Conservation (phyloP, 1,140 invertebrate genomes). For the Zophobas atratus region DNA sequence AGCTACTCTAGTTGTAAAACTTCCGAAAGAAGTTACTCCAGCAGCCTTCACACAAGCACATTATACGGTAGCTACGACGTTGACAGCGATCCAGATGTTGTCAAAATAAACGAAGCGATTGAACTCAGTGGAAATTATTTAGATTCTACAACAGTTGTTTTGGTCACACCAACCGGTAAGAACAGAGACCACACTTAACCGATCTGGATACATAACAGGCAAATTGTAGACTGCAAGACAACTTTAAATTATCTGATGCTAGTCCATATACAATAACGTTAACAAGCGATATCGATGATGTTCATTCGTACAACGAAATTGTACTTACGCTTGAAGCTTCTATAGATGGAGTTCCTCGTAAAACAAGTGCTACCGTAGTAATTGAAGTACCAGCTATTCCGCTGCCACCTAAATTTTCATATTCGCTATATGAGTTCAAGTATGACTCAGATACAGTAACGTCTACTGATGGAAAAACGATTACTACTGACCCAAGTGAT, state of each 20-base stretch:
- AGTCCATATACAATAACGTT: not conserved
- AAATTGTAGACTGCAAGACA: conserved; percentile 2
- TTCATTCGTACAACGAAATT: not conserved
- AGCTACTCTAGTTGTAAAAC: conserved; percentile 38
- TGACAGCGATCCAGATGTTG: not conserved
- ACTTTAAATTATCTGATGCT: not conserved
- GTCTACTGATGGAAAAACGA: too few species aligned
- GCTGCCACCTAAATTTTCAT: conserved; percentile 2
- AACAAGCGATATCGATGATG: not conserved
- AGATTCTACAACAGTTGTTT: not conserved
- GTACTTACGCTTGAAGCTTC: conserved; percentile 1
- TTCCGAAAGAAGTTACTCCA: not conserved
- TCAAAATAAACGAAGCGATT: not conserved
- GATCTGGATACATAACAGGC: too few species aligned
- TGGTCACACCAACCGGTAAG: not conserved
- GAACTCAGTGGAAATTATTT: conserved; percentile 1
- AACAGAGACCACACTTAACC: not conserved
- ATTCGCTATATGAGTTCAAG: too few species aligned
- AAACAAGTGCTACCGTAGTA: not conserved
- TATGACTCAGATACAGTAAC: too few species aligned
- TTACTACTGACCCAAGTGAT: too few species aligned
- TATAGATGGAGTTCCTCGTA: not conserved
- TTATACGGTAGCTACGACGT: not conserved
- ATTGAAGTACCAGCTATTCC: not conserved
- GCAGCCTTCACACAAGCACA: conserved; percentile 2